Conservation (phyloP, 2,888 invertebrate genomes). For the Pristionchus maxplancki region DNA sequence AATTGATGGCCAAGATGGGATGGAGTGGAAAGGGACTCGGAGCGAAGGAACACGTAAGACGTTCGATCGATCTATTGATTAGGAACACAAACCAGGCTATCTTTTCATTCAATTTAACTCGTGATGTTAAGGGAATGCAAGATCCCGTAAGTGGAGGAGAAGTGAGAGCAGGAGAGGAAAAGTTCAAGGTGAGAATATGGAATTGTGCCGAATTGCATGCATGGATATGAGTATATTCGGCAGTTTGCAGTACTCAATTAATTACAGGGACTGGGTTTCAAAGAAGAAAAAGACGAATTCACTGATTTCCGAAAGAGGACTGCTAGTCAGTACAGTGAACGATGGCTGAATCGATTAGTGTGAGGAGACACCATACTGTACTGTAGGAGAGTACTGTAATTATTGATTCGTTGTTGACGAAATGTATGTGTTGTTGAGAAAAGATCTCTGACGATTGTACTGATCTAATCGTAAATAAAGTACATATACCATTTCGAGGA, state of each 20-base stretch:
- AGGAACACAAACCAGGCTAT: too few relatives aligned
- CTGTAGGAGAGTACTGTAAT: conserved; percentile 17
- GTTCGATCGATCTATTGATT: too few relatives aligned
- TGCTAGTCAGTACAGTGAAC: conserved; percentile 11
- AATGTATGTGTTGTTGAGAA: not conserved
- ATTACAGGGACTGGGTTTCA: conserved; percentile 37
- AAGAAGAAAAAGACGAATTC: conserved; percentile 35
- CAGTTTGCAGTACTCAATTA: not conserved
- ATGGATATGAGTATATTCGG: not conserved
- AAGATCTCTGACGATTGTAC: not conserved
- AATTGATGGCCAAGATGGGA: conserved; percentile 95
- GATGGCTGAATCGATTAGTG: conserved; percentile 24
- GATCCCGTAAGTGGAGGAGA: conserved; percentile 94
- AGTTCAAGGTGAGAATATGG: conserved; percentile 86
- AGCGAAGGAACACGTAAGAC: conserved; percentile 84
- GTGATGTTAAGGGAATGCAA: conserved; percentile 84
- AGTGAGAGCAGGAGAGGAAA: conserved; percentile 90
- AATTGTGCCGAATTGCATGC: not conserved
- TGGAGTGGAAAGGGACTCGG: conserved; percentile 97
- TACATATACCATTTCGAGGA: not conserved
- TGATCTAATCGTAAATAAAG: not conserved
- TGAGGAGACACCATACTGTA: not conserved
- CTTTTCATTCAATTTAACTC: not conserved
- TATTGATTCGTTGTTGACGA: conserved; percentile 2
- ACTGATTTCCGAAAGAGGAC: conserved; percentile 17